Evolutionary conservation across 2,797 vertebrate species (phyloP).

Genomic region (Enteromius paludinosus): DNA sequence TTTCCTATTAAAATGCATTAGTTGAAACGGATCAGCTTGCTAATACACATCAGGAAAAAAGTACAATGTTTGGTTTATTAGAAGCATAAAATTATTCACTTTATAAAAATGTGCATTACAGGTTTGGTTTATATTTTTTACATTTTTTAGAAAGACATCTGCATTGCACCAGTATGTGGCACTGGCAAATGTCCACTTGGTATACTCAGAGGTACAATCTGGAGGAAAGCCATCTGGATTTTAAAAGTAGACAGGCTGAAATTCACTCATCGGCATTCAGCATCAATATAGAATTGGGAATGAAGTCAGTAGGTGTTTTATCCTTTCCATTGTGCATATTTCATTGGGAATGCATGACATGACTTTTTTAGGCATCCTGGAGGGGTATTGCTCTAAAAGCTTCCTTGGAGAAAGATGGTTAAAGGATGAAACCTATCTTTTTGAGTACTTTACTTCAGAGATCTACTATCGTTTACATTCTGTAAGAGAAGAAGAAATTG

Average conservation of each 20-base stretch:
- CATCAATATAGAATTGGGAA: background rate
- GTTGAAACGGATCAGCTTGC: background rate
- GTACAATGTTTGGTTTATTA: slow-evolving; percentile 1
- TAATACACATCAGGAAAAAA: background rate
- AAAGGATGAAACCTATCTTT: background rate
- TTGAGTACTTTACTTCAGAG: background rate
- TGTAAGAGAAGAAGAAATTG: background rate
- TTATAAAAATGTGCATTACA: background rate
- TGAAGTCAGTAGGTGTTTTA: slow-evolving; percentile 10
- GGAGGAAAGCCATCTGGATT: slow-evolving; percentile 24
- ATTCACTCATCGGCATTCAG: background rate
- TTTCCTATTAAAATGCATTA: slow-evolving; percentile 5
- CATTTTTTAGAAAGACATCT: slow-evolving; percentile 6
- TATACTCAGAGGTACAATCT: background rate
- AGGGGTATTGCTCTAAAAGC: slow-evolving; percentile 8
- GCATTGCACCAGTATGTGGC: slow-evolving; percentile 29
- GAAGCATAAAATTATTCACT: background rate
- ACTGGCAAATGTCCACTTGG: slow-evolving; percentile 1
- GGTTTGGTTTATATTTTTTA: background rate
- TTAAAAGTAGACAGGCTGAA: slow-evolving; percentile 10
- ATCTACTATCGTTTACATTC: slow-evolving; percentile 7
- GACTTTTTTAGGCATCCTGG: background rate
- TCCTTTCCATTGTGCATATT: background rate
- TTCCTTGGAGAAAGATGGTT: slow-evolving; percentile 11
- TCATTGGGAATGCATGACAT: background rate